Conservation (phyloP, 2,888 invertebrate species). For the Nomada flava region DNA sequence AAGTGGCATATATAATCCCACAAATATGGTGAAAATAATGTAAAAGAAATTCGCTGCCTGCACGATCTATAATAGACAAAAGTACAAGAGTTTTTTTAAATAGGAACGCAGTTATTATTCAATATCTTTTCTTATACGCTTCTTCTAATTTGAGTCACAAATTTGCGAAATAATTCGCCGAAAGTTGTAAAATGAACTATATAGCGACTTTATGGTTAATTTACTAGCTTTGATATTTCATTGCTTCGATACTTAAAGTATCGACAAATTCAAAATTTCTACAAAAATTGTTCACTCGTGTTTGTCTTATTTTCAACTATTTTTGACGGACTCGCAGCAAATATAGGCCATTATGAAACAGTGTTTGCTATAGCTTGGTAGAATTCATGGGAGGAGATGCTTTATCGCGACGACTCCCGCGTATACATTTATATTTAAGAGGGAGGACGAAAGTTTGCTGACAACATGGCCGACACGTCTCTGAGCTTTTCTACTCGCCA, state of each 20-base stretch:
- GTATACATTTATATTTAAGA: constrained; percentile 76
- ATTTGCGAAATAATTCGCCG: too few species aligned
- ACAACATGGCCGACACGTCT: constrained; percentile 73
- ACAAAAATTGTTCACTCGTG: not conserved
- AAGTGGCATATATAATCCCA: not conserved
- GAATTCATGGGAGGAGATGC: constrained; percentile 64
- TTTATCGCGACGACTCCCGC: constrained; percentile 67
- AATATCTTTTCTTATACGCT: too few species aligned
- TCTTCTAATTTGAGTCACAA: too few species aligned
- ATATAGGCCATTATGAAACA: constrained; percentile 39
- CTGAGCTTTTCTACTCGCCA: constrained; percentile 70
- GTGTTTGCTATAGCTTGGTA: constrained; percentile 46
- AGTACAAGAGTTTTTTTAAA: too few species aligned
- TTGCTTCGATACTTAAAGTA: not conserved
- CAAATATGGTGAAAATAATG: too few species aligned
- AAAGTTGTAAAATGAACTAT: too few species aligned
- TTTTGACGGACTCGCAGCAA: constrained; percentile 33
- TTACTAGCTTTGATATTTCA: not conserved
- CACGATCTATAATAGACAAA: too few species aligned
- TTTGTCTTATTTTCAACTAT: constrained; percentile 15
- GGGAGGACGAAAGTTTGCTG: constrained; percentile 74
- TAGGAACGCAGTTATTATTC: too few species aligned
- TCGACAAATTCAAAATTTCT: not conserved
- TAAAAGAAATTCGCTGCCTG: too few species aligned
- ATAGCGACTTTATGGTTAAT: too few species aligned